Conservation (phyloP, 30 jellyfish, hydroid and myxozoan species). For the Catostylus mosaicus region DNA sequence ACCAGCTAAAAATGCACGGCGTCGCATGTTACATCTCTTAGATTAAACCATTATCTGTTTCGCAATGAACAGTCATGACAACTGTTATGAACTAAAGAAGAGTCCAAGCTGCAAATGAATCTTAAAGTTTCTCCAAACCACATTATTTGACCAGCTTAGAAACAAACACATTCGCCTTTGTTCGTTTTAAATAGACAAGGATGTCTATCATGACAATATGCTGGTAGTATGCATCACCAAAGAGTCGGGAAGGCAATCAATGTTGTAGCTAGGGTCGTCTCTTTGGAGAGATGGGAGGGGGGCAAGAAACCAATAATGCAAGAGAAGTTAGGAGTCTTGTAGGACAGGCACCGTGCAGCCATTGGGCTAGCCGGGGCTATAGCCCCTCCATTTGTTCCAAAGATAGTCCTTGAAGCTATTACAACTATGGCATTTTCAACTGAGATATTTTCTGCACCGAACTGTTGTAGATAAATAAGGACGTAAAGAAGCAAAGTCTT, state of each 20-base stretch:
- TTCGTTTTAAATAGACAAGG: not conserved
- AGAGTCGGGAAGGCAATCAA: not conserved
- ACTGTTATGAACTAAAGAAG: not conserved
- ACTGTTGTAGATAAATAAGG: no score
- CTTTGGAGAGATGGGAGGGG: not conserved
- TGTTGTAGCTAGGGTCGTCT: not conserved
- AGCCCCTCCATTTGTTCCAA: no score
- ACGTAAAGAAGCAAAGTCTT: no score
- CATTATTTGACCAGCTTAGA: not conserved
- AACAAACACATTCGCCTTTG: not conserved
- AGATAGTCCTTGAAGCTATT: no score
- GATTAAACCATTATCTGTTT: not conserved
- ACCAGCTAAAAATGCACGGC: not conserved
- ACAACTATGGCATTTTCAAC: no score
- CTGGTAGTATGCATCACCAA: not conserved
- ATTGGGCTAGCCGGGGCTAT: no score
- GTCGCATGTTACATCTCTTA: not conserved
- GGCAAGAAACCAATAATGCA: not conserved
- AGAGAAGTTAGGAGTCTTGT: not conserved
- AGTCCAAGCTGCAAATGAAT: not conserved
- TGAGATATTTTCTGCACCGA: no score
- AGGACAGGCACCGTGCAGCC: no score
- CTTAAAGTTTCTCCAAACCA: not conserved
- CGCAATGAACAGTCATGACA: not conserved
- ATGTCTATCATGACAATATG: no score